Percentiles rank a stretch among this genome's conserved stretches.
Evolutionary conservation across 2,888 invertebrate species (phyloP).

Genomic region (Tachina lurida): DNA sequence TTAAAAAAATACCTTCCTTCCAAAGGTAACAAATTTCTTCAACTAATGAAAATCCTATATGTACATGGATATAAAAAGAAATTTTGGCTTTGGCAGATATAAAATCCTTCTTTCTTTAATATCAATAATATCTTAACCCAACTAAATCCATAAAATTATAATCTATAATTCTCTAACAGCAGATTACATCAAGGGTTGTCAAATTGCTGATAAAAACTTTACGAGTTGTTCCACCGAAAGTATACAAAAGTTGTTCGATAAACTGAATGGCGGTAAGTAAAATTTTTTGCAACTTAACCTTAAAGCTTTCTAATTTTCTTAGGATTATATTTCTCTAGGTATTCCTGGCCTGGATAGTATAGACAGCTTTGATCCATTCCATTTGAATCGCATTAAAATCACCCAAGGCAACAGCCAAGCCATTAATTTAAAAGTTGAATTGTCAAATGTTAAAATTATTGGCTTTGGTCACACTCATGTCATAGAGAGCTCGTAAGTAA

Average conservation of each 20-base stretch:
- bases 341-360: constrained; percentile 83
- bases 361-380: constrained; percentile 87
- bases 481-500: constrained; percentile 85
- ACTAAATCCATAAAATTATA: constrained; percentile 63
- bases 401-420: constrained; percentile 88
- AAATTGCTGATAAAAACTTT: constrained; percentile 86
- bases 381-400: constrained; percentile 87
- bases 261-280: constrained; percentile 85
- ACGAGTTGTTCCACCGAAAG: constrained; percentile 87
- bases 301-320: neutral
- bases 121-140: constrained; percentile 56
- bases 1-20: too few relatives aligned
- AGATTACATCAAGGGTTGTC: constrained; percentile 87
- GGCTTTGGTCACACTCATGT: constrained; percentile 88
- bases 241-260: constrained; percentile 87
- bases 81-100: neutral
- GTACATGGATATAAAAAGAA: too few relatives aligned
- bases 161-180: constrained; percentile 83
- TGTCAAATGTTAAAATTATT: constrained; percentile 87
- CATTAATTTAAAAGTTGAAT: constrained; percentile 88
- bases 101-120: neutral
- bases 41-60: too few relatives aligned
- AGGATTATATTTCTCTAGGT: constrained; percentile 73
- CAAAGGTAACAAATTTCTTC: too few relatives aligned
- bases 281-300: neutral